Percentiles rank a stretch among this genome's conserved stretches.
These are phyloP conservation scores for Peromyscus californicus DNA, from an alignment of 2,113 vertebrate genomes.

Conservation along the genomic window DNA sequence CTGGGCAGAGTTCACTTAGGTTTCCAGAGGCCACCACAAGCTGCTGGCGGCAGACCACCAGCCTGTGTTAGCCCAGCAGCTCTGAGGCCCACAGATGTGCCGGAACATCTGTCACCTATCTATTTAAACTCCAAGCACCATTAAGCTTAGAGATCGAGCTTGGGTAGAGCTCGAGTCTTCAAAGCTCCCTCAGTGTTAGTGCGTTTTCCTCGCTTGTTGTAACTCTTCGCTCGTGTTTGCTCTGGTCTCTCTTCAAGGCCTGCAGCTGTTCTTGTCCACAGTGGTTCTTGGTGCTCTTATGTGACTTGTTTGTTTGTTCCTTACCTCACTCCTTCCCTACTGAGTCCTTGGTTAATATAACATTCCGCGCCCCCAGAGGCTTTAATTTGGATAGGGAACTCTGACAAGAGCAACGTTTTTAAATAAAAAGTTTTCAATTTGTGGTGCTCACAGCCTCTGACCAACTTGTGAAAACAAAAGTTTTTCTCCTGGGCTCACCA, in stretches of 20 bases:
- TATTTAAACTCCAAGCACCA: not conserved
- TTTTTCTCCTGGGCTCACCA: not conserved
- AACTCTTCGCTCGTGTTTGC: not conserved
- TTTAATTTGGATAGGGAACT: not conserved
- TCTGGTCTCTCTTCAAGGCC: not conserved
- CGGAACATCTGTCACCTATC: not conserved
- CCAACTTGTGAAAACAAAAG: not conserved
- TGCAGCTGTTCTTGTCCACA: not conserved
- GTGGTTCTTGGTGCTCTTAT: not conserved
- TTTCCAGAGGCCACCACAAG: slow-evolving; percentile 55
- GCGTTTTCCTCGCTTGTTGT: not conserved
- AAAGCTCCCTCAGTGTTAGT: slow-evolving; percentile 14
- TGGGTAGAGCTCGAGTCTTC: not conserved
- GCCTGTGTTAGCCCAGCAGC: slow-evolving; percentile 73
- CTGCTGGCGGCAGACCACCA: slow-evolving; percentile 50
- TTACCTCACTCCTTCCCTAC: not conserved
- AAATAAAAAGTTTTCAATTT: slow-evolving; percentile 16
- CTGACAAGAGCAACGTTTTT: slow-evolving; percentile 42
- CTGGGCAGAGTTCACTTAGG: slow-evolving; percentile 43
- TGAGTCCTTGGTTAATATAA: not conserved
- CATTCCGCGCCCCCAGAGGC: not conserved
- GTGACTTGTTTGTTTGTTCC: too few species aligned
- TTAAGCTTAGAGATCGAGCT: slow-evolving; percentile 22
- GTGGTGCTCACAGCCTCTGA: not conserved
- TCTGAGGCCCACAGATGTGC: slow-evolving; percentile 17